Base-by-base conservation (phyloP, 2,113 vertebrate species). In the Furnarius figulus region DNA sequence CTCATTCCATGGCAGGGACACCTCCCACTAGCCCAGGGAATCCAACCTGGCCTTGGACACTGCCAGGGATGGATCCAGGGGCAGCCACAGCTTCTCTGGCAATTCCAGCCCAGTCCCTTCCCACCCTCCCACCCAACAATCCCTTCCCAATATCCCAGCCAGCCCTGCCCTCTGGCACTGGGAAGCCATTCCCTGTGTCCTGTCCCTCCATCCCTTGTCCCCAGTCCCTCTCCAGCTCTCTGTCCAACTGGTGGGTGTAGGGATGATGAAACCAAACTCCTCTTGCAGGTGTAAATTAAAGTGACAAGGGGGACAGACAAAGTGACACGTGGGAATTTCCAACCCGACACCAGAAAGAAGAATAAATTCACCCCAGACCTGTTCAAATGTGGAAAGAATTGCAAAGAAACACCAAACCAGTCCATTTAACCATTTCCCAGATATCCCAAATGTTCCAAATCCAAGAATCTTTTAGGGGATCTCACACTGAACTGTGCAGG, bases 71-170 rank as follows among this genome's bases (percentile, higher is more conserved):
- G 11, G 40, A 42, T 15, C 40, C 50, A 52, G 50, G 18, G 8
- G 1, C 27, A 74, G 76, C 44, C 59, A 58, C 76, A 81, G 52
- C 61, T 73, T 4, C 76, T 58, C 76, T 58, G 40, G 49, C 5
- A 11, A 37, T 20, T 14, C n/a, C 13, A 7, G 6, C 5, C 35
- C 65, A 79, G 11, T 7, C 40, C 1, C 24, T 39, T 12, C 0
- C 14, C 49, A 65, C 25, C 22, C 35, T 88, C 50, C 1, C 18
- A 58, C 35, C 0, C 0, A 65, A 2, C 0, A 50, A 44, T 66
- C 66, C 50, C 50, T 33, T 28, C 50, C 50, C 42, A 73, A 28
- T 4, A 10, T 33, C 18, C 68, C 37, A 50, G 7, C 12, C 0
- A 8, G 0, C 18, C 59, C 58, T 42, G 10, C 20, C n/a, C 49